A percentile compares a stretch with the other conserved stretches of the same genome.
Evolutionary conservation across 2,888 invertebrate species (phyloP).

Genomic region (Vandiemenella viatica): DNA sequence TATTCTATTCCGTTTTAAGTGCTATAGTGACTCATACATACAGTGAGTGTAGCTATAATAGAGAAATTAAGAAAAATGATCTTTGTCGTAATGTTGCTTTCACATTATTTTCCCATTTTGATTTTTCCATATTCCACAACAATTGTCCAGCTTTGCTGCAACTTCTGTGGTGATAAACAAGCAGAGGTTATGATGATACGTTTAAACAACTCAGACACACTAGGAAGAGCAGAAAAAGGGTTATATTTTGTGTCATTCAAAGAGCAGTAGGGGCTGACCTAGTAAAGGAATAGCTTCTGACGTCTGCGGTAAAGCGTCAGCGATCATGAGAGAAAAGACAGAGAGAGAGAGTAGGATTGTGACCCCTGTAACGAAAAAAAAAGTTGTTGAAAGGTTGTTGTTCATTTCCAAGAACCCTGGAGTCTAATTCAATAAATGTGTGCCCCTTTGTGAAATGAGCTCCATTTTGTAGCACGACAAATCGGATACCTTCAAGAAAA

Average conservation of each 20-base stretch:
- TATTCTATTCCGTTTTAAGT: too few relatives aligned
- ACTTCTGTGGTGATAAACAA: slow-evolving; percentile 2
- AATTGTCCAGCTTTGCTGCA: too few relatives aligned
- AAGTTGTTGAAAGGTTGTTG: slow-evolving; percentile 12
- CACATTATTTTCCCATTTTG: too few relatives aligned
- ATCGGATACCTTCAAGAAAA: slow-evolving; percentile 6
- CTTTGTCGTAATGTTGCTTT: too few relatives aligned
- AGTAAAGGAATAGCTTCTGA: slow-evolving; percentile 40
- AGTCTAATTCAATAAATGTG: background rate
- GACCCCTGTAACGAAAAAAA: slow-evolving; percentile 28
- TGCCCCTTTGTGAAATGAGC: too few relatives aligned
- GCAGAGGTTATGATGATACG: slow-evolving; percentile 2
- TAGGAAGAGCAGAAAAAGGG: slow-evolving; percentile 13
- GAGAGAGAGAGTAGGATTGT: slow-evolving; percentile 36
- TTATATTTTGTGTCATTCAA: slow-evolving; percentile 15
- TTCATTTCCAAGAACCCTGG: background rate
- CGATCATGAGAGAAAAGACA: slow-evolving; percentile 37
- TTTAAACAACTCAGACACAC: slow-evolving; percentile 11
- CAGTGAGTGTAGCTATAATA: too few relatives aligned
- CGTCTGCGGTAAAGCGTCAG: slow-evolving; percentile 38
- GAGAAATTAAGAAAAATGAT: too few relatives aligned
- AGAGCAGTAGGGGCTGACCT: slow-evolving; percentile 25
- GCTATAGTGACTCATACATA: too few relatives aligned
- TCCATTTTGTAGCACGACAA: background rate
- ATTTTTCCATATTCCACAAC: too few relatives aligned